A percentile compares a stretch with the other conserved stretches of the same genome.
These are phyloP conservation scores for Taenioides sp. DNA, from an alignment of 2,797 vertebrate species.

Conservation along the genomic window DNA sequence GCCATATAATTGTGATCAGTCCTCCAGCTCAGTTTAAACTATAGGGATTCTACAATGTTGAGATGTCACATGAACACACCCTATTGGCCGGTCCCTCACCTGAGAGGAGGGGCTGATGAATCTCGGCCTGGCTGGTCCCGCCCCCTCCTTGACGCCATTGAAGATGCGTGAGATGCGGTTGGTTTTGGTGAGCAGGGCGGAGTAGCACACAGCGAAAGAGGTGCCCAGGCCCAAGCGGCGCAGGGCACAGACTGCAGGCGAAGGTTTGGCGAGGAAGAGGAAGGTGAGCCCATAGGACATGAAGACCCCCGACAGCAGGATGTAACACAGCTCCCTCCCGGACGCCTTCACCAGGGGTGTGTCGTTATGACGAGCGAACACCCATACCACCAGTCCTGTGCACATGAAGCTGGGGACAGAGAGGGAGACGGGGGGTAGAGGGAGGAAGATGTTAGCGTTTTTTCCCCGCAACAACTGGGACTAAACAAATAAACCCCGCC, in stretches of 20 bases:
- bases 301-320: constrained; percentile 92
- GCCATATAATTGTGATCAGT: no score
- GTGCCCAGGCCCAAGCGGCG: constrained; percentile 92
- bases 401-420: constrained; percentile 80
- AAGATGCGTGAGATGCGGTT: constrained; percentile 98
- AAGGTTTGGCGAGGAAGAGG: constrained; percentile 97
- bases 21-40: no score
- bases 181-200: constrained; percentile 96
- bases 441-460: not conserved
- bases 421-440: not conserved
- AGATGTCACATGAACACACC: no score
- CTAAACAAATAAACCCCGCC: no score
- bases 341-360: constrained; percentile 97
- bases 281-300: constrained; percentile 98
- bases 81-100: constrained; percentile 54
- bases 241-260: constrained; percentile 91
- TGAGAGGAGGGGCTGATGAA: constrained; percentile 98
- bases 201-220: constrained; percentile 96
- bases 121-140: constrained; percentile 86
- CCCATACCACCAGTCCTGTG: constrained; percentile 88
- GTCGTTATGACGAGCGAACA: constrained; percentile 93
- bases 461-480: no score
- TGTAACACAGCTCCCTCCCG: constrained; percentile 95
- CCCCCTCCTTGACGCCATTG: constrained; percentile 90
- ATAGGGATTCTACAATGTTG: no score